Evolutionary conservation across 2,113 vertebrate species (phyloP), one percentile per base, ranked within the genome.

Genomic region (Chroicocephalus ridibundus): DNA sequence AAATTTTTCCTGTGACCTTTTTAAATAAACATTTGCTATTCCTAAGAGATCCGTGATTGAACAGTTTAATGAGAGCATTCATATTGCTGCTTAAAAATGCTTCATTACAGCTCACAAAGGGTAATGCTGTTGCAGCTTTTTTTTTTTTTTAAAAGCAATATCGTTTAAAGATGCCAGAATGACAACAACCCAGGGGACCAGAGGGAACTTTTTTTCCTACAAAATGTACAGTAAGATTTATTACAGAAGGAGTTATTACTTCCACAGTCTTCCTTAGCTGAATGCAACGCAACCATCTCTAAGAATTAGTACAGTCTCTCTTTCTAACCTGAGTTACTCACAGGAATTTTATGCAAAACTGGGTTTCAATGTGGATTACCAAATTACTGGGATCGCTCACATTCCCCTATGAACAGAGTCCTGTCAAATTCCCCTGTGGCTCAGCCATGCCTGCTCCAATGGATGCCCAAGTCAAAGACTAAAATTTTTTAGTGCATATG

Each of bases 11-110:
- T 52, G 75, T 90, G 83, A 93, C 94, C 94, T 95, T 95, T 93
- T 93, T 8, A 95, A 95, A 94, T 74, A 95, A 96, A 91, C 86
- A 94, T 91, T 95, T 94, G 85, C 88, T 94, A 89, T 89, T 95
- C 93, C 92, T 92, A 89, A 90, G 91, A 90, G 93, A 80, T 55
- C 82, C 32, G 46, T 82, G 87, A 94, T 60, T 70, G 57, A 95
- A 95, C 49, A 54, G 57, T 86, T 92, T 96, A 96, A 96, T 88
- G 76, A 96, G 21, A 80, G 60, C 91, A 90, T 68, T 92, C 58
- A 64, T 61, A 78, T 93, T 84, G 80, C 86, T 86, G 16, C 72
- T 93, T 88, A 20, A 94, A 90, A 95, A 86, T 88, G 75, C 86
- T 85, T 93, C 60, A 36, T 42, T 85, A 31, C 26, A 88, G 64